Percentiles rank a stretch among this genome's conserved stretches.
phyloP scores from a whole-genome alignment of 2,888 invertebrate species.

The Ephialtes manifestator region DNA sequence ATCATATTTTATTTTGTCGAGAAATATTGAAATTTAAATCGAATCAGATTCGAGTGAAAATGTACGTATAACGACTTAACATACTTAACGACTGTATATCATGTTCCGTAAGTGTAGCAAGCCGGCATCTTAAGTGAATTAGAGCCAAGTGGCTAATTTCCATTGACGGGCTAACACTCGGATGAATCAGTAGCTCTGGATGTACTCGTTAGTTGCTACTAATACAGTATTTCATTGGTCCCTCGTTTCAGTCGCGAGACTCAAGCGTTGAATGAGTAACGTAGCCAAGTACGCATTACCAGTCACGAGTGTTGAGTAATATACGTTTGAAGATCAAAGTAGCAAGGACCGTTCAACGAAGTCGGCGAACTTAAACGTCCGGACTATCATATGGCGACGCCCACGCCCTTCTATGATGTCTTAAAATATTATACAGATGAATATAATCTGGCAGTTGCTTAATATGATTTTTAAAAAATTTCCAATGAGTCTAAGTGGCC shows the following conservation, averaged over 20 bases:
- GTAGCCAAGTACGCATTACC: constrained; percentile 33
- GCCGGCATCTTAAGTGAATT: constrained; percentile 8
- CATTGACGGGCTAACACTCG: constrained; percentile 33
- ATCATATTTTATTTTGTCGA: too few relatives aligned
- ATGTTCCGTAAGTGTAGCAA: neutral
- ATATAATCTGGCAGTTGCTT: neutral
- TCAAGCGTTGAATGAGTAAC: constrained; percentile 29
- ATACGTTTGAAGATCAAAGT: constrained; percentile 32
- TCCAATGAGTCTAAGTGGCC: too few relatives aligned
- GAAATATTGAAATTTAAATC: too few relatives aligned
- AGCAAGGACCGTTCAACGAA: neutral
- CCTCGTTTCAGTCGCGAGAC: constrained; percentile 11
- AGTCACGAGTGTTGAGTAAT: constrained; percentile 8
- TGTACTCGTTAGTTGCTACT: neutral
- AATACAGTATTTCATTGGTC: constrained; percentile 22
- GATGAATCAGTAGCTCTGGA: constrained; percentile 31
- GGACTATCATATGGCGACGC: neutral
- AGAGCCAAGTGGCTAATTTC: constrained; percentile 18
- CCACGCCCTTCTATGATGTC: neutral
- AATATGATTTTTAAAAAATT: neutral
- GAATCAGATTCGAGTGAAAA: too few relatives aligned
- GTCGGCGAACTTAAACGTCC: neutral
- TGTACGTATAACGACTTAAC: too few relatives aligned
- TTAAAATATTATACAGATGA: neutral
- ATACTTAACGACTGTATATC: neutral